Evolutionary conservation across 2,113 vertebrate genomes (phyloP).

Genomic region (Octodon degus): DNA sequence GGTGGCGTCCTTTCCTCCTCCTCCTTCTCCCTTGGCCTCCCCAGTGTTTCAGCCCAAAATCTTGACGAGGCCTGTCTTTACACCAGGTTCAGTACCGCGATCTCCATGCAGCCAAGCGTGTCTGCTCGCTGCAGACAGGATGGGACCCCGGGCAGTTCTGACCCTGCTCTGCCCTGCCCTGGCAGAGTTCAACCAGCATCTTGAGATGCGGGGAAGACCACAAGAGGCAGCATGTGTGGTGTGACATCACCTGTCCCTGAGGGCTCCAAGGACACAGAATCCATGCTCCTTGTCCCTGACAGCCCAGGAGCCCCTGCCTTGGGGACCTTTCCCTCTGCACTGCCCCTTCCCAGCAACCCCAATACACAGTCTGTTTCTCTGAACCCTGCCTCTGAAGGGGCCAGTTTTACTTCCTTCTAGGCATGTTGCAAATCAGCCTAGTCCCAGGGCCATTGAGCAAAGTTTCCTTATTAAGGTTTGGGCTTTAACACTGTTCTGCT

Average conservation of each 20-base stretch:
- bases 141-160: background rate
- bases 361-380: background rate
- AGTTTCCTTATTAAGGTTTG: background rate
- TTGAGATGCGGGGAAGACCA: background rate
- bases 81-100: accelerated
- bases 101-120: background rate
- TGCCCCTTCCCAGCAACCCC: background rate
- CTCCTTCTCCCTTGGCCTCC: background rate
- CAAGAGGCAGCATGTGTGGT: constrained; percentile 25
- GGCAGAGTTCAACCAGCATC: background rate
- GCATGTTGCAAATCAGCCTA: accelerated
- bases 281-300: background rate
- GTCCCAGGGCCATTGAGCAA: accelerated
- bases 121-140: accelerated
- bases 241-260: background rate
- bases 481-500: background rate
- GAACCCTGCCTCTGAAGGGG: background rate
- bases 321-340: accelerated
- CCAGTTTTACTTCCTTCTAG: too few relatives aligned
- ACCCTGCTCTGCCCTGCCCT: background rate
- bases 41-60: background rate
- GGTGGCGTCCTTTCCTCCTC: background rate
- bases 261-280: constrained; percentile 29
- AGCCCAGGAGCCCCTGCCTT: background rate
- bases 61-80: background rate